A percentile compares a stretch with the other conserved stretches of the same genome.
Conservation (phyloP, 2,888 invertebrate species). For the Chymomyza caudatula region DNA sequence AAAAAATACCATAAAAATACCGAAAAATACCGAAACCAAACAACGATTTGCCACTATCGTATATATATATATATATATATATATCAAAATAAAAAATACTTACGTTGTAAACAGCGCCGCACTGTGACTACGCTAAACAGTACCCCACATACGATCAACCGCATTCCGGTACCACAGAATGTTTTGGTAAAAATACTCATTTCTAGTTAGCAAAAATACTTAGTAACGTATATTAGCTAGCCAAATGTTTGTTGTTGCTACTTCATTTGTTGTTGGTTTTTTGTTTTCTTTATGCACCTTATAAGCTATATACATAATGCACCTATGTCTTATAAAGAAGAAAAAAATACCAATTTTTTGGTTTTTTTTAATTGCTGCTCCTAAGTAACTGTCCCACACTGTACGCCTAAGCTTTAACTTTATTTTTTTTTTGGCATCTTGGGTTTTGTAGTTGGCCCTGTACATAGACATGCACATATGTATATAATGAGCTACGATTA, state of each 20-base stretch:
- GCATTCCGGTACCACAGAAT: slow-evolving; percentile 79
- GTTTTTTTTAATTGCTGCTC: slow-evolving; percentile 44
- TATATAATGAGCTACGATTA: neutral
- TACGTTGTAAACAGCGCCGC: slow-evolving; percentile 75
- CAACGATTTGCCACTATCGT: slow-evolving; percentile 12
- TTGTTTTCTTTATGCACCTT: slow-evolving; percentile 11
- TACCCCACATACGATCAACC: slow-evolving; percentile 79
- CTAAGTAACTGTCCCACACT: slow-evolving; percentile 21
- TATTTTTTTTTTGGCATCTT: slow-evolving; percentile 45
- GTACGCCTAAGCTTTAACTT: neutral
- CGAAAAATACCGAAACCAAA: slow-evolving; percentile 21
- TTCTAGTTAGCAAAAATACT: slow-evolving; percentile 42
- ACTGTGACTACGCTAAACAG: slow-evolving; percentile 79
- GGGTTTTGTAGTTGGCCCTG: slow-evolving; percentile 10
- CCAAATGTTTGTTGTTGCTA: slow-evolving; percentile 25
- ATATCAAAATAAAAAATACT: slow-evolving; percentile 58
- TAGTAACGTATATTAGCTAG: slow-evolving; percentile 8
- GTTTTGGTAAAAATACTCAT: slow-evolving; percentile 78
- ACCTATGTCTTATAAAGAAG: neutral
- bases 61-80: neutral
- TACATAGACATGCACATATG: neutral
- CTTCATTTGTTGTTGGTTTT: slow-evolving; percentile 35
- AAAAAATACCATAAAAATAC: slow-evolving; percentile 22
- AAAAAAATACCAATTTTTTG: too few relatives aligned
- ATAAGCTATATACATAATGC: neutral